Evolutionary conservation across 2,888 invertebrate species (phyloP), one percentile per base, ranked within the genome.

Genomic region (Aporophyla lueneburgensis): DNA sequence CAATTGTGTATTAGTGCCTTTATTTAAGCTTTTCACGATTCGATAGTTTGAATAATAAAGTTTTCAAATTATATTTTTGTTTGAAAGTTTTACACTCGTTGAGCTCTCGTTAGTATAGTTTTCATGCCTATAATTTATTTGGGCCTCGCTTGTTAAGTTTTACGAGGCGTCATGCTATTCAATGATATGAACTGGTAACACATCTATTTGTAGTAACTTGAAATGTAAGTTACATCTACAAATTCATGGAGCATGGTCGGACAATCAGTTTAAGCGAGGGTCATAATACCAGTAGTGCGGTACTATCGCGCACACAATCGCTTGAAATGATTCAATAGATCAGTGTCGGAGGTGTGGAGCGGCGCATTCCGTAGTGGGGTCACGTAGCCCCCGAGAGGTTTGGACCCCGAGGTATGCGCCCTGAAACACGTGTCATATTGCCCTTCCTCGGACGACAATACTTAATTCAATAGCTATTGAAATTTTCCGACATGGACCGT

Each of bases 251-350:
- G 54, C 72, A 80, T 78, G 66, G 71, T 43, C 46, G 62, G 59
- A 89, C 86, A 90, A 90, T 89, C 85, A 80, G 82, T 78, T 83
- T 82, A 89, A 87, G 88, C 74, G 79, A 85, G 80, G 67, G 56
- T 76, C 72, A 87, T 87, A 84, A 86, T 75, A 74, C 67, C 69
- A 86, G 71, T 82, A 78, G 74, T 80, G 74, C n/a, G 84, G 87
- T 86, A 84, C 84, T 88, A 88, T 88, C 86, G 85, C 70, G 81
- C 83, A 87, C 86, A 93, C 92, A 93, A 92, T 92, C 89, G 89
- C 82, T 84, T 86, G 89, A 86, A 92, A 92, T 93, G 91, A 92
- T 91, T 90, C 91, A 90, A 92, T 92, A 91, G 90, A 92, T 92
- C 91, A 91, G 91, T 91, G 90, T 89, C 87, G 83, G 83, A 84